Evolutionary conservation across 30 jellyfish, hydroid and myxozoan genomes (phyloP), one percentile per base, ranked within the genome.

Genomic region (Pelagia noctiluca): DNA sequence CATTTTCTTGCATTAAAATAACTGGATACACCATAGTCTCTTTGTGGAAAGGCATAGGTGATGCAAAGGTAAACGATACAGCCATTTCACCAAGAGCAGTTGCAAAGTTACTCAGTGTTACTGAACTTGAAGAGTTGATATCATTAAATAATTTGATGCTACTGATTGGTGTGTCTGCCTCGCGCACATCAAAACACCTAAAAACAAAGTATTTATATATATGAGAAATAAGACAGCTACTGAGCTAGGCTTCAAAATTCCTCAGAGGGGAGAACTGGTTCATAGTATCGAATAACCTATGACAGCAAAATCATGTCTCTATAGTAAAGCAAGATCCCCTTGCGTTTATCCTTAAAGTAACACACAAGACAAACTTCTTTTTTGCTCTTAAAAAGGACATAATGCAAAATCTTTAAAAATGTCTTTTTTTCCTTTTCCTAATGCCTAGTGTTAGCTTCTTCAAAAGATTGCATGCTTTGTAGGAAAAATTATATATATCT

Each of bases 11-110:
- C 92, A 89, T 48, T 12, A 95, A 86, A 77, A 71, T 89, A 16
- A 95, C 80, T 1, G 97, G 96, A 50, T 95, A 47, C 21, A 80
- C 48, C 8, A 54, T 35, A 0, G 26, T n/a, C 4, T 57, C 91
- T 16, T 63, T 52, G 16, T 34, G 35, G 33, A 50, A 90, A 29
- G 26, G 30, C 16, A 65, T 25, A 4, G 95, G 80, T 49, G 90
- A 93, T 11, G 87, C 95, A 50, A 95, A 71, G 68, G 84, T 96
- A 74, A 95, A 88, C 21, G 90, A 88, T 7, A 89, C 94, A 2
- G 97, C 97, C 30, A 75, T 79, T 35, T 95, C 99, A 50, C 99
- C 99, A 71, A 84, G 83, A 33, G 92, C 97, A 8, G 90, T 36
- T 3, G 97, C 92, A 70, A 87, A 88, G 48, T 79, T 83, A 49